Base-by-base conservation (phyloP, 2,888 invertebrate genomes). In the Boloria selene region DNA sequence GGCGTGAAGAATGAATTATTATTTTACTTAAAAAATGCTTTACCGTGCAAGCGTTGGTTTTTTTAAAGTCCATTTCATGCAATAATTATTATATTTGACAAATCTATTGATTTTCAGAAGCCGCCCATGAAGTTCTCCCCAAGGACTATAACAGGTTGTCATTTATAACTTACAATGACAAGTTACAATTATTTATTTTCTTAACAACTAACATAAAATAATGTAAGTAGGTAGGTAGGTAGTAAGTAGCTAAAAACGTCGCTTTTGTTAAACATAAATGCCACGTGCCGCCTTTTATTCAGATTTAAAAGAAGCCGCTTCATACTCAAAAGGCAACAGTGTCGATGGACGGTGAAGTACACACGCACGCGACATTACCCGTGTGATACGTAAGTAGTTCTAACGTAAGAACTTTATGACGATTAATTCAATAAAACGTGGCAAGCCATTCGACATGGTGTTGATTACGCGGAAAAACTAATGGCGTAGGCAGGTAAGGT, bases 81-180 rank as follows among this genome's bases (percentile, higher is more conserved):
- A 14, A 44, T 18, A 44, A 13, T 17, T 14, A 38, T 5, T 22
- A 14, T 22, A n/a, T 44, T 22, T 26, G 4, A 38, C 22, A n/a
- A 45, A 45, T 26, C 13, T 44, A 26, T 45, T 26, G 3, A 45
- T 26, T 45, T 13, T 45, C n/a, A 45, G 22, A 56, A 0, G 3
- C 13, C n/a, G 45, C 5, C 22, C 22, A 13, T 16, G 45, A 26
- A 16, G 26, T n/a, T 56, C n/a, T n/a, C n/a, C n/a, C n/a, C 16
- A 56, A 44, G 44, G 56, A 45, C 44, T 56, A 13, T 10, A 7
- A 31, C 6, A 31, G 31, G 31, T 31, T 31, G 2, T 2, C 22
- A 56, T 56, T 16, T 56, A 56, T 16, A 45, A 45, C n/a, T 45
- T 45, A 56, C 26, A 56, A 56, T 26, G 56, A 56, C 45, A 56